Percentiles rank a stretch among this genome's conserved stretches.
Evolutionary conservation across 64 coral and sea anemone species (phyloP).

Genomic region (Catalaphyllia jardinei): DNA sequence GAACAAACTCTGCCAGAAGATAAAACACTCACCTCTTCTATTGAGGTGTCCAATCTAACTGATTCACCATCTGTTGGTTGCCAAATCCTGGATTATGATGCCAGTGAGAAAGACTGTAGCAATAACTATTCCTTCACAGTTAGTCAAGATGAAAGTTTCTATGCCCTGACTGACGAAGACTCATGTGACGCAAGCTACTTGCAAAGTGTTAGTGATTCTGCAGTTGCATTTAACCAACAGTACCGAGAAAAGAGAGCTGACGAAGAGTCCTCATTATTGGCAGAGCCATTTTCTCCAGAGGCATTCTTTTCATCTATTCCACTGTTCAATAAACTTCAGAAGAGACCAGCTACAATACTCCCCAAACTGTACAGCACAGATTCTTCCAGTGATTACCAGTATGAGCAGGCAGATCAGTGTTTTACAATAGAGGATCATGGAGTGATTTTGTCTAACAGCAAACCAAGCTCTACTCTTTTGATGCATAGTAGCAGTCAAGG

Average conservation of each 20-base stretch:
- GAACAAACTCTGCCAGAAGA: neutral
- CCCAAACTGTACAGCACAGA: neutral
- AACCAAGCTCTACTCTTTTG: neutral
- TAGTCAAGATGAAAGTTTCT: neutral
- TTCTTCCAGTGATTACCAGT: neutral
- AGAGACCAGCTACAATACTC: neutral
- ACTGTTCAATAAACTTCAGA: neutral
- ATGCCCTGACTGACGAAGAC: neutral
- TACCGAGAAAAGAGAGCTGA: conserved; percentile 19
- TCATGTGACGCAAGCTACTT: conserved; percentile 17
- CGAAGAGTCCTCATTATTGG: neutral
- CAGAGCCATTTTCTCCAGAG: conserved; percentile 20
- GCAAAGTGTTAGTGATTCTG: neutral
- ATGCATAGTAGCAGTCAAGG: neutral
- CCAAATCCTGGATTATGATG: neutral
- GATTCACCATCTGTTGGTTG: neutral
- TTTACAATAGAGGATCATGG: neutral
- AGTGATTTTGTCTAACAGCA: neutral
- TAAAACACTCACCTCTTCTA: neutral
- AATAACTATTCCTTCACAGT: neutral
- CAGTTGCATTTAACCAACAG: neutral
- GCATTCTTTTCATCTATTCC: conserved; percentile 28
- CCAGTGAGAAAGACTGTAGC: neutral
- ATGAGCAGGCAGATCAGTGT: neutral
- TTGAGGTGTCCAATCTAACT: neutral